Evolutionary conservation across 2,113 vertebrate species (phyloP), one percentile per base, ranked within the genome.

Genomic region (Orthochromis malagaraziensis): DNA sequence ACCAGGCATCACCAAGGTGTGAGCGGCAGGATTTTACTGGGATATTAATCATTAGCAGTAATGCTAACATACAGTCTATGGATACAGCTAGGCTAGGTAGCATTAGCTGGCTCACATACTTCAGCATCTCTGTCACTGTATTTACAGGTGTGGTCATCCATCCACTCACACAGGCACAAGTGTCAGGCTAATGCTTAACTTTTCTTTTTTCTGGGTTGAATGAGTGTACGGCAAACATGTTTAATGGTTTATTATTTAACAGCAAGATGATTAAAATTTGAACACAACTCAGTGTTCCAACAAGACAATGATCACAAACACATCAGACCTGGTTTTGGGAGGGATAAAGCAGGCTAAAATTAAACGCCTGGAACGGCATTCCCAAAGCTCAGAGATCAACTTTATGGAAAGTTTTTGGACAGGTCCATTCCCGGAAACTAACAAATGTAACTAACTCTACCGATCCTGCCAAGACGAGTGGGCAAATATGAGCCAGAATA

Each of bases 101-200:
- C 35, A 70, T 70, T 70, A 70, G 65, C 13, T 70, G 35, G 7
- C 38, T 70, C 38, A 14, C 35, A 26, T 31, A 2, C 13, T 31
- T 17, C 57, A 24, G 6, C 24, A 24, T 55, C 4, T 55, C 4
- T 24, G 21, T 26, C 2, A 1, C 13, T 73, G 21, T 45, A 45
- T 24, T 11, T 2, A 73, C n/a, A 70, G 21, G 7, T 45, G 65
- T 24, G 65, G 7, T 42, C 12, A 0, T 70, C 35, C 35, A 0
- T 70, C 38, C 35, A 38, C 65, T 70, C n/a, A 24, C n/a, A 24
- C 38, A 24, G n/a, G 38, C 5, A 40, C 35, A 4, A 42, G n/a
- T 14, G 35, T 70, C 35, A 0, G 5, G 5, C 35, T 70, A 12
- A n/a, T 65, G 31, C 38, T 38, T 0, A 5, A 63, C 0, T 17